Conservation (phyloP, 2,888 invertebrate genomes). For the Hydrotaea cyrtoneurina region DNA sequence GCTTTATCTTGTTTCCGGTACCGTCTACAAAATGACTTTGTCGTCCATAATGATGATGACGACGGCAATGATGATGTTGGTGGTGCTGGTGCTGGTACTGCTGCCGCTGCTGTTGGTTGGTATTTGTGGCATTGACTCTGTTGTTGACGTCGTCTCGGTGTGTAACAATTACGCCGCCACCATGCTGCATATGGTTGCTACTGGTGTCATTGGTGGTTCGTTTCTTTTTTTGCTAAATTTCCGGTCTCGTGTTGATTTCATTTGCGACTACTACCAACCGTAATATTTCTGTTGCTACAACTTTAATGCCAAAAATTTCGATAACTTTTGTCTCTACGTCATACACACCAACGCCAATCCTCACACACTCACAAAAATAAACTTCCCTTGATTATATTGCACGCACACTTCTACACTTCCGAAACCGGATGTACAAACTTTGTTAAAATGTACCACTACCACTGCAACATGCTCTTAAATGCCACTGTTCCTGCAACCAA, state of each 20-base stretch:
- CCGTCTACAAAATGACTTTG: slow-evolving; percentile 72
- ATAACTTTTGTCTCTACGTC: slow-evolving; percentile 14
- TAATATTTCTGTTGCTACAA: slow-evolving; percentile 20
- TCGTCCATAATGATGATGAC: slow-evolving; percentile 60
- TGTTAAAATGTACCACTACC: slow-evolving; percentile 74
- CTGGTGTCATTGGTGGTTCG: slow-evolving; percentile 69
- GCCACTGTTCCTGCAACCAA: slow-evolving; percentile 16
- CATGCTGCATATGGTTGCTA: slow-evolving; percentile 31
- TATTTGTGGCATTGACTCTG: slow-evolving; percentile 40
- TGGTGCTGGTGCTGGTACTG: slow-evolving; percentile 43
- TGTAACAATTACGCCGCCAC: neutral
- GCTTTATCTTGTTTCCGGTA: slow-evolving; percentile 77
- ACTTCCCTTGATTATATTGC: slow-evolving; percentile 24
- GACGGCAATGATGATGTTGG: slow-evolving; percentile 40
- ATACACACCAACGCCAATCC: neutral
- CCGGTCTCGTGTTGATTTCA: slow-evolving; percentile 76
- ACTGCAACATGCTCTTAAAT: slow-evolving; percentile 70
- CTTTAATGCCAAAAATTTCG: slow-evolving; percentile 23
- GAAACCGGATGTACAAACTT: slow-evolving; percentile 75
- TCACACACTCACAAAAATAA: slow-evolving; percentile 69
- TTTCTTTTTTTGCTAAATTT: slow-evolving; percentile 74
- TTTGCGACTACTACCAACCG: slow-evolving; percentile 42
- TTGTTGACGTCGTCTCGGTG: slow-evolving; percentile 5
- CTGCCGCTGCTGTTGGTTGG: slow-evolving; percentile 36
- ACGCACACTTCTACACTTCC: slow-evolving; percentile 34